A percentile compares a stretch with the other conserved stretches of the same genome.
These are phyloP conservation scores for Symphodus melops DNA, from an alignment of 2,113 vertebrate genomes.

Conservation along the genomic window DNA sequence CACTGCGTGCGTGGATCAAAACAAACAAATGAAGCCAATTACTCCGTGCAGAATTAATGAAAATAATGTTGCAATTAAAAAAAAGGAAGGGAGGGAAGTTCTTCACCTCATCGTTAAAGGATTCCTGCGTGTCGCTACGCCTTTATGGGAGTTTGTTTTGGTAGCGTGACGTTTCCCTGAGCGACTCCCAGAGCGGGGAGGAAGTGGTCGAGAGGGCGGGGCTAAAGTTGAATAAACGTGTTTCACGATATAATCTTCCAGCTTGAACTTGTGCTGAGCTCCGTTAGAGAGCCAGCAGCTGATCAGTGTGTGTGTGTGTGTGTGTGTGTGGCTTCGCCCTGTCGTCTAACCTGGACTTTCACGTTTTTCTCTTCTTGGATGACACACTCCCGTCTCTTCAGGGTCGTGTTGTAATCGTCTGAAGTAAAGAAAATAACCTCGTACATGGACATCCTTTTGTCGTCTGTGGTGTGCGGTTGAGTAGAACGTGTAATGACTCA, in stretches of 20 bases:
- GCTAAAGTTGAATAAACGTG: too few relatives aligned
- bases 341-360: neutral
- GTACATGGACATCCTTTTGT: neutral
- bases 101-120: conserved; percentile 9
- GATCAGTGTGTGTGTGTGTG: conserved; percentile 1
- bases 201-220: too few relatives aligned
- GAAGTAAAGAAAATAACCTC: conserved; percentile 19
- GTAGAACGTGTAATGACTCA: conserved; percentile 6
- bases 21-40: conserved; percentile 42
- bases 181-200: neutral
- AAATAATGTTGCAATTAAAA: neutral
- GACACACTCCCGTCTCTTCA: neutral
- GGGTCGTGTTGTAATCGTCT: neutral
- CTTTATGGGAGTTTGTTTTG: conserved; percentile 40
- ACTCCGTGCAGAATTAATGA: conserved; percentile 29
- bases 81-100: neutral
- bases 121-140: conserved; percentile 35
- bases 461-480: neutral
- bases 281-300: conserved; percentile 16
- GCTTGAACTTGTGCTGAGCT: too few relatives aligned
- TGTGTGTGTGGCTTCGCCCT: conserved; percentile 5
- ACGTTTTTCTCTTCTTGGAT: conserved; percentile 10
- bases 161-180: conserved; percentile 60
- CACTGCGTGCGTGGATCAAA: conserved; percentile 9
- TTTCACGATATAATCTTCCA: too few relatives aligned